These are phyloP conservation scores for human DNA, from an alignment of 2,113 vertebrate species.

Conservation along the genomic window GRCh38 chr2:197540501-197541000, in stretches of 20 bases:
- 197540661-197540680: background rate
- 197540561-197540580: background rate
- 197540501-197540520: constrained; percentile 1
- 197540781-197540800: background rate
- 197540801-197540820: constrained; percentile 22
- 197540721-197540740: background rate
- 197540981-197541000: too few species aligned
- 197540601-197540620: background rate
- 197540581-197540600: constrained; percentile 1
- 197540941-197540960: too few species aligned
- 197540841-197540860: background rate
- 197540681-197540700: background rate
- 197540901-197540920: too few species aligned
- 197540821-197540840: background rate
- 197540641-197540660: background rate
- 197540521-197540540: constrained; percentile 32
- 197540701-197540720: background rate
- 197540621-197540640: background rate
- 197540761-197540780: constrained; percentile 32
- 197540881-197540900: background rate
- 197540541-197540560: constrained; percentile 10
- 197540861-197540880: background rate
- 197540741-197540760: constrained; percentile 32
- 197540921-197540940: too few species aligned
- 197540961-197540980: too few species aligned